Evolutionary conservation across 2,113 vertebrate species (phyloP), one percentile per base, ranked within the genome.

Genomic region (Rhineura floridana): DNA sequence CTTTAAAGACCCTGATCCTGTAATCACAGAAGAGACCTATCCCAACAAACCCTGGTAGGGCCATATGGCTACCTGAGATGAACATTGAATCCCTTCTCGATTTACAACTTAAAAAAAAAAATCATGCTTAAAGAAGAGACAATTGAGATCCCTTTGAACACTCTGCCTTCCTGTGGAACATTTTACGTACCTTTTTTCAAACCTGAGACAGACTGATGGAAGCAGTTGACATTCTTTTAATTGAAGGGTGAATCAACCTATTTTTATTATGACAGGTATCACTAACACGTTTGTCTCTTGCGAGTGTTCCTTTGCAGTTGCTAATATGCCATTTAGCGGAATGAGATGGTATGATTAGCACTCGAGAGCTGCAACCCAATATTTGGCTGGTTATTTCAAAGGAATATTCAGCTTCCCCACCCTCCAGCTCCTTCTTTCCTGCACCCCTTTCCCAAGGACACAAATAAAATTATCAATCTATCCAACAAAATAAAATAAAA

Each of bases 231-330:
- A 50, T 17, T 83, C 7, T 19, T 92, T 92, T 94, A 91, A 91
- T 46, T 88, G 93, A 93, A 92, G 92, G 42, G 55, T 89, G 63
- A 92, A 85, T 19, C 69, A 87, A 39, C 9, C 36, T 89, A 69
- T 93, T 93, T 92, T 75, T 1, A 0, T 91, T 91, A 90, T 93
- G 93, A 72, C 85, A 94, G 85, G 88, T 94, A 91, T 90, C 93
- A 90, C 90, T 88, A 72, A 75, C 81, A 39, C 88, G 84, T 78
- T 88, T 52, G 59, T 80, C 1, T 89, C 93, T 89, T 88, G 59
- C 25, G 80, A 89, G 90, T 87, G n/a, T 13, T 88, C 28, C 87
- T 89, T 77, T 52, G 25, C 55, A 85, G 46, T 72, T 87, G 85
- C 50, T 84, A 63, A 82, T 82, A 82, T 67, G 65, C 69, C 91